These are phyloP conservation scores for Tribolium madens DNA, from an alignment of 1,140 invertebrate genomes.

Conservation along the genomic window DNA sequence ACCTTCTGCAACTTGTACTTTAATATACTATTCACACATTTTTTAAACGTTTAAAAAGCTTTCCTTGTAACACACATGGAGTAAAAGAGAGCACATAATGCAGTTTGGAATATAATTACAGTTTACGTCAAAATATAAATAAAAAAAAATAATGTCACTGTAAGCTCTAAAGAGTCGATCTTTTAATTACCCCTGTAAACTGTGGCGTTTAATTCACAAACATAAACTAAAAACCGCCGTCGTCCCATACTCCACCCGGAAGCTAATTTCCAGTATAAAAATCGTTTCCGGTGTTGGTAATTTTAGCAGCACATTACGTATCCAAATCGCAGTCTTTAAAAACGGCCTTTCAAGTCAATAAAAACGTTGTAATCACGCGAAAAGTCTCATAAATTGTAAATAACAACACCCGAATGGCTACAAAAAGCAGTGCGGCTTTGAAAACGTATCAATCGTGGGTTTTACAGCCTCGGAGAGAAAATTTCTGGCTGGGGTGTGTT, in stretches of 20 bases:
- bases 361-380: constrained; percentile 25
- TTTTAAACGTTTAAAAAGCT: no score
- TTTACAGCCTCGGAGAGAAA: neutral
- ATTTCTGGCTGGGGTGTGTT: neutral
- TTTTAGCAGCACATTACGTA: neutral
- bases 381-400: constrained; percentile 31
- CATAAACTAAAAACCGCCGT: neutral
- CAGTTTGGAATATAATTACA: no score
- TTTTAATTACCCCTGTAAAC: neutral
- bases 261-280: neutral
- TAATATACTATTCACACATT: no score
- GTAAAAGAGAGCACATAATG: no score
- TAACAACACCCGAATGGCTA: constrained; percentile 6
- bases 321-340: neutral
- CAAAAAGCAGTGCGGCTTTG: neutral
- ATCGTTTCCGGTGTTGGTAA: neutral
- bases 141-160: neutral
- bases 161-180: neutral
- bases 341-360: neutral
- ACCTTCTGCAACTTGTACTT: no score
- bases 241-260: neutral
- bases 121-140: no score
- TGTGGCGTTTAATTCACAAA: neutral
- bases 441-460: neutral
- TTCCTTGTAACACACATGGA: no score